A percentile compares a stretch with the other conserved stretches of the same genome.
These are phyloP conservation scores for Epizoanthus ramosus DNA, from an alignment of 92 coral and sea anemone genomes.

Conservation along the genomic window DNA sequence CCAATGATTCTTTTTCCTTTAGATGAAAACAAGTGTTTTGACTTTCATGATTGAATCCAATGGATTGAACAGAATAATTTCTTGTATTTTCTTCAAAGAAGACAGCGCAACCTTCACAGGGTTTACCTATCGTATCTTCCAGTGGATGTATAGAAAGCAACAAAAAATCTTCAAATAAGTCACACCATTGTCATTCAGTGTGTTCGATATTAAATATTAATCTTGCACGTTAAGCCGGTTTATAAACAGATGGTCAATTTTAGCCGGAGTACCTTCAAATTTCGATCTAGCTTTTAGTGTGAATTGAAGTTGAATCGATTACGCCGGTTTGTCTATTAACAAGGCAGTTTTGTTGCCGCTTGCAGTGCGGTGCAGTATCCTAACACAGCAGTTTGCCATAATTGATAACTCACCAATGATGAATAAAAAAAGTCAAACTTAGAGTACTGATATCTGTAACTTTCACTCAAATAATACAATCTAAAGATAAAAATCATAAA, in stretches of 20 bases:
- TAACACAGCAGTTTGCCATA: background rate
- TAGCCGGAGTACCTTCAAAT: background rate
- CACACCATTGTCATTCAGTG: background rate
- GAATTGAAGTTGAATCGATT: background rate
- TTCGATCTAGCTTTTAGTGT: background rate
- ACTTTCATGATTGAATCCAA: background rate
- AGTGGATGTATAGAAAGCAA: too few relatives aligned
- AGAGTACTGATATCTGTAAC: background rate
- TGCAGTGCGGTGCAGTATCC: background rate
- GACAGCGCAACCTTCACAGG: too few relatives aligned
- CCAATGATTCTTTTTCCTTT: slow-evolving; percentile 26
- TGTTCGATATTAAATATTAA: background rate
- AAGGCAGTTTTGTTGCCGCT: background rate
- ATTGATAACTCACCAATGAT: background rate
- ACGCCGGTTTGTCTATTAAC: background rate
- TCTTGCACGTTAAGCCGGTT: background rate
- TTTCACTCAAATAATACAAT: background rate
- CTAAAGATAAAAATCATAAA: background rate
- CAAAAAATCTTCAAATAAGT: too few relatives aligned
- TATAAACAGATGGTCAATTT: slow-evolving; percentile 8
- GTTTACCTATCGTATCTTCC: too few relatives aligned
- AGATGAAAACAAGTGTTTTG: slow-evolving; percentile 30
- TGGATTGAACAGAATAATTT: background rate
- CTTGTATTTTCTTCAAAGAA: background rate
- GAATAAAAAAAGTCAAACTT: background rate